These are phyloP conservation scores for Steinernema hermaphroditum DNA, from an alignment of 2,888 invertebrate species.

Conservation along the genomic window DNA sequence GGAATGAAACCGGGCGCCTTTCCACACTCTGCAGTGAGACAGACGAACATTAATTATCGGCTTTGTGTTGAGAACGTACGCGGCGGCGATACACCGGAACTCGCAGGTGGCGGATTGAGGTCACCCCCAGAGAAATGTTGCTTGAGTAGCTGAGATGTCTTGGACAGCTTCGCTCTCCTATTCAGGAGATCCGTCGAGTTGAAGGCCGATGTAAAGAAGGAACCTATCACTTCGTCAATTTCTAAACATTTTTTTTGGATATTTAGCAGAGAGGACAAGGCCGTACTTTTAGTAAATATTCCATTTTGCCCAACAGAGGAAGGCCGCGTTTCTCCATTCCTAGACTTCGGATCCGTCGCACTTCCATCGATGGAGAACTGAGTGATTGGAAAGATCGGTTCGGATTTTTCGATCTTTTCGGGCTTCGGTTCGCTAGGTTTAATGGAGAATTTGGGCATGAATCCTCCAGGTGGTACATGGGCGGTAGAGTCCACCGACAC, in stretches of 20 bases:
- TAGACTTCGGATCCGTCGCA: not conserved
- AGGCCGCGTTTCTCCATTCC: slow-evolving; percentile 11
- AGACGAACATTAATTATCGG: not conserved
- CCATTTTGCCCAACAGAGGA: not conserved
- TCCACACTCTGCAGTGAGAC: slow-evolving; percentile 45
- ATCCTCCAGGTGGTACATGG: not conserved
- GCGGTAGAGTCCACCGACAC: not conserved
- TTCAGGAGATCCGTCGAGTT: slow-evolving; percentile 11
- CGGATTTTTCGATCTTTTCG: too few relatives aligned
- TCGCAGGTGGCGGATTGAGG: not conserved
- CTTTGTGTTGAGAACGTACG: not conserved
- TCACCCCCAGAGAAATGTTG: not conserved
- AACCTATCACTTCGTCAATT: slow-evolving; percentile 7
- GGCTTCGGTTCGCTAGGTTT: slow-evolving; percentile 11
- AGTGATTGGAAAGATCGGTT: not conserved
- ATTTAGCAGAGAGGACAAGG: too few relatives aligned
- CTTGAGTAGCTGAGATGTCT: slow-evolving; percentile 6
- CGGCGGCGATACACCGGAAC: not conserved
- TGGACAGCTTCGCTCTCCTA: not conserved
- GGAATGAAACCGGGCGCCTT: slow-evolving; percentile 58
- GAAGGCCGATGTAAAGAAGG: slow-evolving; percentile 3
- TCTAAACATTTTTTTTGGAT: not conserved
- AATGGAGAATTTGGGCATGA: slow-evolving; percentile 25
- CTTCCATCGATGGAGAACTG: slow-evolving; percentile 22
- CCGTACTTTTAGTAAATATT: slow-evolving; percentile 10